Percentiles rank a stretch among this genome's conserved stretches.
Conservation (phyloP, 2,113 vertebrate genomes). For the Gavialis gangeticus region DNA sequence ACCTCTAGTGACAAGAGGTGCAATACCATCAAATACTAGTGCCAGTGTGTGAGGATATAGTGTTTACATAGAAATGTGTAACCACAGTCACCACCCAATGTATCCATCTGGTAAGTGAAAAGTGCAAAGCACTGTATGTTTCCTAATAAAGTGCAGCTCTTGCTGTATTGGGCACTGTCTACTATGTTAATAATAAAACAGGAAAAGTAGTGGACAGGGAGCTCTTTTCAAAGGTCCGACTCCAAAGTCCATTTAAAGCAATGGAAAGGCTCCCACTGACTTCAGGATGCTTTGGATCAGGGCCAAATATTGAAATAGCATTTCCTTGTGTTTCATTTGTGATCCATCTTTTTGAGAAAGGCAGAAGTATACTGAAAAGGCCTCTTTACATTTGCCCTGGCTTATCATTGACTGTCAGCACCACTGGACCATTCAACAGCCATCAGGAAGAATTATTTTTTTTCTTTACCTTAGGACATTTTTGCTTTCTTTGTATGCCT, state of each 20-base stretch:
- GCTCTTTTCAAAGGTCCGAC: background rate
- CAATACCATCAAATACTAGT: fast-evolving
- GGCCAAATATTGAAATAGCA: background rate
- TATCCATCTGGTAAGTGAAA: background rate
- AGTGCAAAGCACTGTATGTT: background rate
- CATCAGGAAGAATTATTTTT: background rate
- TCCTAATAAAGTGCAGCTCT: background rate
- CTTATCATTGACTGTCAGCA: background rate
- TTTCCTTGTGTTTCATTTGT: background rate
- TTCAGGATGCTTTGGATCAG: background rate
- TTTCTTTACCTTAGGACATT: background rate
- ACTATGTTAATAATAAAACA: background rate
- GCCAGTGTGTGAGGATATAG: background rate
- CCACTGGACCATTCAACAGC: background rate
- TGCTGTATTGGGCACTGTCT: background rate
- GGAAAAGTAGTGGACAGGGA: background rate
- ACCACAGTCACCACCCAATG: background rate
- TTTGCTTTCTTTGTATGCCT: background rate
- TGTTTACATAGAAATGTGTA: background rate
- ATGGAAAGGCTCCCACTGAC: background rate
- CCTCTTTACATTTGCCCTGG: background rate
- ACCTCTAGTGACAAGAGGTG: background rate
- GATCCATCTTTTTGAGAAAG: background rate
- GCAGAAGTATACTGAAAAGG: background rate
- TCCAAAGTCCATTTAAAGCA: background rate